phyloP scores from a whole-genome alignment of 2,113 vertebrate genomes.

The Dissostichus mawsoni region DNA sequence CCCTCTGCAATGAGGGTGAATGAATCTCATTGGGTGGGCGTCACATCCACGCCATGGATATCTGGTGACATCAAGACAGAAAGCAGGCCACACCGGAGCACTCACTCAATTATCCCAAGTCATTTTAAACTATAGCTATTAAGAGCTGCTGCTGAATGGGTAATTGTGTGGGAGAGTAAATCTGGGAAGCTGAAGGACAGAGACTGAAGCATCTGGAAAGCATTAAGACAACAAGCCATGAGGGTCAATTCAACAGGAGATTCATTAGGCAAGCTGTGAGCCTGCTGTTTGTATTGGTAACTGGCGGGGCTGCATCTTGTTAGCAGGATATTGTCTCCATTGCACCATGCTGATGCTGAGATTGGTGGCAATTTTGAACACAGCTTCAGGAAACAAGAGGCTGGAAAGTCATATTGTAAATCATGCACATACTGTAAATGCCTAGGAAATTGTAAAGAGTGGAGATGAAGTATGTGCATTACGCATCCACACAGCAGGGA shows the following conservation, averaged over 20 bases:
- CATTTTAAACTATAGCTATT: slow-evolving; percentile 55
- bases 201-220: slow-evolving; percentile 69
- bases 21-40: slow-evolving; percentile 35
- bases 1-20: slow-evolving; percentile 16
- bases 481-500: slow-evolving; percentile 27
- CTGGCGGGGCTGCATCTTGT: slow-evolving; percentile 55
- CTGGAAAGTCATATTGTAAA: slow-evolving; percentile 33
- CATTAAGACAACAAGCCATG: slow-evolving; percentile 68
- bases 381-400: slow-evolving; percentile 39
- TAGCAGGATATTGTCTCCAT: slow-evolving; percentile 54
- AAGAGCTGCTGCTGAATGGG: slow-evolving; percentile 55
- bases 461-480: slow-evolving; percentile 29
- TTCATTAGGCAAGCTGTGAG: slow-evolving; percentile 66
- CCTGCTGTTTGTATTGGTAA: slow-evolving; percentile 70
- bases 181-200: slow-evolving; percentile 60
- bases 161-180: slow-evolving; percentile 58
- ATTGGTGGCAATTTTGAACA: slow-evolving; percentile 55
- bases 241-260: slow-evolving; percentile 61
- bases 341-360: slow-evolving; percentile 57
- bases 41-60: slow-evolving; percentile 15
- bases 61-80: slow-evolving; percentile 46
- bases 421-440: slow-evolving; percentile 26
- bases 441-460: slow-evolving; percentile 17
- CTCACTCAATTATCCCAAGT: slow-evolving; percentile 59
- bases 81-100: slow-evolving; percentile 50